A percentile compares a stretch with the other conserved stretches of the same genome.
phyloP scores from a whole-genome alignment of 1,140 invertebrate species.

The Chironomus striatipennis region DNA sequence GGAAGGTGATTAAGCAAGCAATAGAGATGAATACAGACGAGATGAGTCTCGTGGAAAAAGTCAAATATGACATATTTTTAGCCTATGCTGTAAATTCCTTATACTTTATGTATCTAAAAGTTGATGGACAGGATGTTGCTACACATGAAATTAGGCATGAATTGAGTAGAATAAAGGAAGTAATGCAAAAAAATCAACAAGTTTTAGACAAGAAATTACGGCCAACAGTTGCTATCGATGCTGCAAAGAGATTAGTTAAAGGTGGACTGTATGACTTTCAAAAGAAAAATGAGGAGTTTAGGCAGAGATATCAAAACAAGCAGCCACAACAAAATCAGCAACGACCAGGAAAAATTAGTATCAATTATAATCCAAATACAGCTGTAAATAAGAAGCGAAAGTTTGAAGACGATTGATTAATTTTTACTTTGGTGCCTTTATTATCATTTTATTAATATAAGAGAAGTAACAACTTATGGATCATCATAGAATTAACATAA shows the following conservation, averaged over 20 bases:
- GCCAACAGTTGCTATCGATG: constrained; percentile 46
- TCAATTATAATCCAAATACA: not conserved
- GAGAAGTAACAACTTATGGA: not conserved
- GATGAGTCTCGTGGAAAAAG: constrained; percentile 45
- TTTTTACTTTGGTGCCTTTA: not conserved
- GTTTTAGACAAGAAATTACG: constrained; percentile 46
- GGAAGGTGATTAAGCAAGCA: constrained; percentile 41
- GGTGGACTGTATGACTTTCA: constrained; percentile 44
- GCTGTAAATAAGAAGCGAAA: constrained; percentile 2
- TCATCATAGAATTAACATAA: not conserved
- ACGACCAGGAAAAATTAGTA: not conserved
- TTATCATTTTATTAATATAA: not conserved
- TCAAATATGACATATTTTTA: constrained; percentile 51
- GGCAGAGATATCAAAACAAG: not conserved
- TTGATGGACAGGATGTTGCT: constrained; percentile 47
- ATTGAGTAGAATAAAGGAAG: constrained; percentile 46
- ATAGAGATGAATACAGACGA: constrained; percentile 42
- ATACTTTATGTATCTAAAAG: constrained; percentile 49
- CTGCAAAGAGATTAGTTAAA: constrained; percentile 48
- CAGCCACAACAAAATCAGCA: not conserved
- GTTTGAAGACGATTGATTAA: not conserved
- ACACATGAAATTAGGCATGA: constrained; percentile 48
- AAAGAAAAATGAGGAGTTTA: constrained; percentile 10
- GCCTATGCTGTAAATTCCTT: constrained; percentile 49
- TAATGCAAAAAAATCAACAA: constrained; percentile 49